These are phyloP conservation scores for Labeo catla DNA, from an alignment of 2,113 vertebrate genomes.

Conservation along the genomic window DNA sequence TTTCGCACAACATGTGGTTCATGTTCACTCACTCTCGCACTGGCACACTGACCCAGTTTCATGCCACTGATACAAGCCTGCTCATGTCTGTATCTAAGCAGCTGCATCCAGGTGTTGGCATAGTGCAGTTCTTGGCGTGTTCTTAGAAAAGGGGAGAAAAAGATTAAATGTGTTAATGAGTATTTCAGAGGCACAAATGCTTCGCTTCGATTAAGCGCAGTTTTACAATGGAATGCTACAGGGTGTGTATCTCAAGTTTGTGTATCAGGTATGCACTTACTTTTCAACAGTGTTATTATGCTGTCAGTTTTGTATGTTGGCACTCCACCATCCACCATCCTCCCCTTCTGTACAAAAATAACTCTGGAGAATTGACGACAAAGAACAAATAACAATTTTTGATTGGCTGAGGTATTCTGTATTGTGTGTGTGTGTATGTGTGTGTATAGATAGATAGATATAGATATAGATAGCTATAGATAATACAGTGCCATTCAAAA, in stretches of 20 bases:
- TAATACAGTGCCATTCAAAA: too few species aligned
- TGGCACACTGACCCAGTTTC: slow-evolving; percentile 56
- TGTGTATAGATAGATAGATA: too few species aligned
- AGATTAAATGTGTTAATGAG: slow-evolving; percentile 28
- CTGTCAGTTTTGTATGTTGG: slow-evolving; percentile 8
- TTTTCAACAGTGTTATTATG: slow-evolving; percentile 10
- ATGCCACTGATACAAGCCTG: slow-evolving; percentile 8
- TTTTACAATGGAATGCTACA: slow-evolving; percentile 26
- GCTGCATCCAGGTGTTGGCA: slow-evolving; percentile 34
- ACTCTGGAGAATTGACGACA: background rate
- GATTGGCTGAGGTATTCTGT: background rate
- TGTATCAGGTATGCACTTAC: slow-evolving; percentile 24
- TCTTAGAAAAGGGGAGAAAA: background rate
- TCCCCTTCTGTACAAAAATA: background rate
- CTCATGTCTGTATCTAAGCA: slow-evolving; percentile 6
- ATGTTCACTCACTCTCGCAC: background rate
- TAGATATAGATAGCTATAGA: too few species aligned
- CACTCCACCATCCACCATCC: background rate
- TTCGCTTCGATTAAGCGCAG: slow-evolving; percentile 17
- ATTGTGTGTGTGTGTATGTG: too few species aligned
- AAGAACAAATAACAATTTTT: background rate
- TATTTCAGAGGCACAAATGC: slow-evolving; percentile 15
- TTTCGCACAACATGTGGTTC: background rate
- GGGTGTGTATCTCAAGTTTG: background rate
- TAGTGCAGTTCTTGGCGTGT: slow-evolving; percentile 1